Base-by-base conservation (phyloP, 1,140 invertebrate genomes). In the Pachypeltis micranthus region DNA sequence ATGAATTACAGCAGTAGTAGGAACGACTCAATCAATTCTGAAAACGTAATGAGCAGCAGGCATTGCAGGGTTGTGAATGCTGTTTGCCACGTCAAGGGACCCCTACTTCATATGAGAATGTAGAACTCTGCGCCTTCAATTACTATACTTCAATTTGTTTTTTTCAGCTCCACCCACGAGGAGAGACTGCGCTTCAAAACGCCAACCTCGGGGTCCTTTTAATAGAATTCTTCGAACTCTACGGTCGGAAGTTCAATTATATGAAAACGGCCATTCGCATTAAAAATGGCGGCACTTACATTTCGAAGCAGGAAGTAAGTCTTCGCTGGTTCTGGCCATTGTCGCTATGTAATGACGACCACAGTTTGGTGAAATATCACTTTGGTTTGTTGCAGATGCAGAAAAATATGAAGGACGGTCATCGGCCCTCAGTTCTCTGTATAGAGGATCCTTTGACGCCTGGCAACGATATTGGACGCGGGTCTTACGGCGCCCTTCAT, bases 151-250 rank as follows among this genome's bases (percentile, higher is more conserved):
- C n/a, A n/a, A n/a, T 10, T 39, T 39, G 31, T 39, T 16, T 39
- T 16, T 39, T 39, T 51, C 80, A 87, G 83, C 77, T 90, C 67
- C 87, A 90, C 78, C 85, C 85, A 21, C 77, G 85, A 67, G 78
- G 79, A 65, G 82, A 88, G 70, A 78, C 79, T 47, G 75, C 82
- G 63, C 78, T 76, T 67, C 74, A 79, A 16, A 78, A 79, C 60
- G 79, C 81, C 51, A 98, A 98, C 80, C 78, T 98, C 29, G 96
- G 94, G 63, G 90, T 96, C 61, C 78, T 98, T 65, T 80, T 99
- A 63, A 90, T 98, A 63, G 93, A 98, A 79, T 98, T 98, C 81
- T 93, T 98, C 74, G 95, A 98, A 77, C 77, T 98, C 27, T 99
- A 98, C 75, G 96, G 96, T 24, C 80, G 89, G 63, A 90, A 94